phyloP scores from a whole-genome alignment of 2,113 vertebrate genomes.

The Aix galericulata region DNA sequence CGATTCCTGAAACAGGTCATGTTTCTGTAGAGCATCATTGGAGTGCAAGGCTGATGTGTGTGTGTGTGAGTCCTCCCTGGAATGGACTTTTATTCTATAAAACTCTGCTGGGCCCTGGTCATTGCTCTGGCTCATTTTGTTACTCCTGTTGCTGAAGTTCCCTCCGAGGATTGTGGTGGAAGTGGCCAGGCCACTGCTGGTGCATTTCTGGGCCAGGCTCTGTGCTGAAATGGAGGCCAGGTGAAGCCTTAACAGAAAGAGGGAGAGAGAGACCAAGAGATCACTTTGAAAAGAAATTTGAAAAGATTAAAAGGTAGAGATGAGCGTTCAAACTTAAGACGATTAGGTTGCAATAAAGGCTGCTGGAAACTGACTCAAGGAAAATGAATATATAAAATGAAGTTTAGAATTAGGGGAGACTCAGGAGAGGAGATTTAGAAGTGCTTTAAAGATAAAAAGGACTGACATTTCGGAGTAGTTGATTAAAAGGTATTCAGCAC shows the following conservation, averaged over 20 bases:
- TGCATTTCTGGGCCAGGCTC: neutral
- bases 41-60: slow-evolving; percentile 60
- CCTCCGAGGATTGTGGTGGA: neutral
- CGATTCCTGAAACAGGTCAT: neutral
- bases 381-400: neutral
- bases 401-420: neutral
- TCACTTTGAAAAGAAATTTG: slow-evolving; percentile 56
- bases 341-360: slow-evolving; percentile 63
- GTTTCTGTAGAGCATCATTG: slow-evolving; percentile 9
- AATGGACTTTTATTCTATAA: slow-evolving; percentile 66
- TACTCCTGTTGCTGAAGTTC: neutral
- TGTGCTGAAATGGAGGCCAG: neutral
- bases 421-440: slow-evolving; percentile 26
- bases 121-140: neutral
- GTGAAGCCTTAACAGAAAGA: neutral
- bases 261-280: slow-evolving; percentile 14
- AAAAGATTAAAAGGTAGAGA: slow-evolving; percentile 58
- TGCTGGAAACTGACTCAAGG: neutral
- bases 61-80: slow-evolving; percentile 58
- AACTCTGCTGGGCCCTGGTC: neutral
- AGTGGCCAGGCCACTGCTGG: no score
- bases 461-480: slow-evolving; percentile 47
- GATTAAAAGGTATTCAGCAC: slow-evolving; percentile 73
- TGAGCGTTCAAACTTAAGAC: slow-evolving; percentile 54
- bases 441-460: slow-evolving; percentile 49